phyloP scores from a whole-genome alignment of 2,113 vertebrate species.

The Bostrychus sinensis region DNA sequence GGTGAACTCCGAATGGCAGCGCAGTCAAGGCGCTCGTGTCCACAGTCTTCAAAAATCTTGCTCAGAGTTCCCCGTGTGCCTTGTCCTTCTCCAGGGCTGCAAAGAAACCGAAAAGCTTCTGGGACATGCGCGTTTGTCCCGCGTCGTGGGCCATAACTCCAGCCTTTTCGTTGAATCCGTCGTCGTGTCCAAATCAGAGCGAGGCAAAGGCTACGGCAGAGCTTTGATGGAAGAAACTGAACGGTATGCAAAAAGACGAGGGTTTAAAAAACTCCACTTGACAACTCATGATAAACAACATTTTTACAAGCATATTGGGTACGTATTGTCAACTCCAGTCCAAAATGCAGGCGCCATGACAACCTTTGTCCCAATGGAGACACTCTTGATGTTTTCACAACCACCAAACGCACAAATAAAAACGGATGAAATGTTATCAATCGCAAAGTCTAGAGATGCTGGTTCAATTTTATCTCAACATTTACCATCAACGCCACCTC shows the following conservation, averaged over 20 bases:
- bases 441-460: background rate
- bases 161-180: conserved; percentile 93
- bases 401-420: conserved; percentile 16
- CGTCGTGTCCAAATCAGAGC: conserved; percentile 83
- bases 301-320: conserved; percentile 93
- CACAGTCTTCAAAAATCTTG: conserved; percentile 88
- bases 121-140: conserved; percentile 89
- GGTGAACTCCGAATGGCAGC: conserved; percentile 90
- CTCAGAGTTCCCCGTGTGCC: conserved; percentile 85
- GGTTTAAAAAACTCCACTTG: conserved; percentile 85
- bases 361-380: conserved; percentile 74
- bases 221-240: conserved; percentile 89
- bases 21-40: conserved; percentile 86
- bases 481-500: conserved; percentile 15
- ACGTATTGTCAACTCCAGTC: conserved; percentile 83
- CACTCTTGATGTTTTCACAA: conserved; percentile 80
- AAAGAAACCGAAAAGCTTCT: conserved; percentile 71
- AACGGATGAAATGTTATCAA: background rate
- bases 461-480: no score
- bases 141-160: conserved; percentile 74
- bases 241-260: conserved; percentile 79
- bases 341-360: conserved; percentile 85
- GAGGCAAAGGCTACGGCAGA: conserved; percentile 89
- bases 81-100: conserved; percentile 81
- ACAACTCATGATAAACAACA: conserved; percentile 93